Conservation (phyloP, 1,140 invertebrate species). For the Megathymus violae region DNA sequence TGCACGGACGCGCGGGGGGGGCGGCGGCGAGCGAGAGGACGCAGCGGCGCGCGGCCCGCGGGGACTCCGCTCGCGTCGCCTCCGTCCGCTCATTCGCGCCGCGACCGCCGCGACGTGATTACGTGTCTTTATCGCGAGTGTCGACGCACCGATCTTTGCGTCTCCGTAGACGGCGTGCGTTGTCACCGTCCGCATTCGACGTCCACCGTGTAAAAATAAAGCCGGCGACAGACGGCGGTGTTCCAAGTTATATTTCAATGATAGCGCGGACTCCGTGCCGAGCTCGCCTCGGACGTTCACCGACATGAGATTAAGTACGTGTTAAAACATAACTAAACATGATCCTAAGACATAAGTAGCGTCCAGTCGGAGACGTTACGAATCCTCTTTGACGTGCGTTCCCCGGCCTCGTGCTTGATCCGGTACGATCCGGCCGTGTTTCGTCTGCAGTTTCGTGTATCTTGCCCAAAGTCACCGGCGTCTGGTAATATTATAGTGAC, state of each 20-base stretch:
- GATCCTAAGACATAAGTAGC: constrained; percentile 50
- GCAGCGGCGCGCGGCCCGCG: too few species aligned
- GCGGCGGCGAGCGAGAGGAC: constrained; percentile 35
- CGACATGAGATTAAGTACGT: constrained; percentile 80
- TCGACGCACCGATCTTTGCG: constrained; percentile 37
- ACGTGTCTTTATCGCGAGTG: constrained; percentile 34
- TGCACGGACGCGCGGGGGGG: constrained; percentile 49
- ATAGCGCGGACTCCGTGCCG: constrained; percentile 66
- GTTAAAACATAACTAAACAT: constrained; percentile 58
- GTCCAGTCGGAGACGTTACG: neutral
- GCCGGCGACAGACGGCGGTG: constrained; percentile 74
- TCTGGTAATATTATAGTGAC: constrained; percentile 39
- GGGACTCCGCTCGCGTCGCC: constrained; percentile 53
- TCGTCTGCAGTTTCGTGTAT: constrained; percentile 9
- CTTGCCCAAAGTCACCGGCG: constrained; percentile 4
- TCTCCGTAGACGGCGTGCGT: constrained; percentile 58
- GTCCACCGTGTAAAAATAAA: constrained; percentile 79
- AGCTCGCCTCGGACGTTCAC: constrained; percentile 61
- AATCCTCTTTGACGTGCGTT: constrained; percentile 1
- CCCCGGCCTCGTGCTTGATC: too few species aligned
- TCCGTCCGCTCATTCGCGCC: constrained; percentile 57
- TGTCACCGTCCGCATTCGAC: constrained; percentile 60
- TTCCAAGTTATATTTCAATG: constrained; percentile 82
- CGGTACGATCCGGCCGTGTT: too few species aligned
- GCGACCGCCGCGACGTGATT: constrained; percentile 45